phyloP scores from a whole-genome alignment of 2,888 invertebrate genomes.

The Drosophila rubida region DNA sequence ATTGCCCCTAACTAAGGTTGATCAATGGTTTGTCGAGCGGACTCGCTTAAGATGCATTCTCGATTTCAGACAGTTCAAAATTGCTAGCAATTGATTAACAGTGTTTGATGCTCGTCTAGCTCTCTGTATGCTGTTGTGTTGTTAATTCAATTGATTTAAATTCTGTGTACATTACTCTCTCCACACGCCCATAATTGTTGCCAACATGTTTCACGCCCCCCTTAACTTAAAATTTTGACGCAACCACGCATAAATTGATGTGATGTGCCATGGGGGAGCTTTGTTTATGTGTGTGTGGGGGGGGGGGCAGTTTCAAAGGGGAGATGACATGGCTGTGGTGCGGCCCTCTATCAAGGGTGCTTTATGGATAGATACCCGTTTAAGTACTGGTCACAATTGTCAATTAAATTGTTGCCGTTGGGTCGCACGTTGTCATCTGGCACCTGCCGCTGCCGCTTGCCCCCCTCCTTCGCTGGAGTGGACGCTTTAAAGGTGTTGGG shows the following conservation, averaged over 20 bases:
- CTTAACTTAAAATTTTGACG: slow-evolving; percentile 40
- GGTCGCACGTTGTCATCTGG: slow-evolving; percentile 24
- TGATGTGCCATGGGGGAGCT: slow-evolving; percentile 6
- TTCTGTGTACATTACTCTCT: slow-evolving; percentile 27
- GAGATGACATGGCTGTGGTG: neutral
- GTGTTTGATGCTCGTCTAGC: neutral
- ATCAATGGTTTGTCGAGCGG: neutral
- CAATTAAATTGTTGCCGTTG: slow-evolving; percentile 46
- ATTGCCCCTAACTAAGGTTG: slow-evolving; percentile 1
- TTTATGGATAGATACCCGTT: slow-evolving; percentile 38
- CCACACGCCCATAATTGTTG: slow-evolving; percentile 1
- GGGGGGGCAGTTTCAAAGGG: neutral
- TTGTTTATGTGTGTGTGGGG: slow-evolving; percentile 1
- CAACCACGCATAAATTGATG: slow-evolving; percentile 57
- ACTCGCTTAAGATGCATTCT: neutral
- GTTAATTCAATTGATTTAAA: slow-evolving; percentile 61
- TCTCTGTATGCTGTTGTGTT: neutral
- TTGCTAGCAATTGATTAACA: no score
- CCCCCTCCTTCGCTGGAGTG: neutral
- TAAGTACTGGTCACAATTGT: slow-evolving; percentile 45
- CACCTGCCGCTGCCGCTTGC: neutral
- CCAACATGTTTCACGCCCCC: slow-evolving; percentile 7
- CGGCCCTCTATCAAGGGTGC: slow-evolving; percentile 18
- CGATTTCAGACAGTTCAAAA: no score
- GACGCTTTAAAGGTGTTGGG: slow-evolving; percentile 38